Base-by-base conservation (phyloP, 2,888 invertebrate species). In the Pilophorus perplexus region DNA sequence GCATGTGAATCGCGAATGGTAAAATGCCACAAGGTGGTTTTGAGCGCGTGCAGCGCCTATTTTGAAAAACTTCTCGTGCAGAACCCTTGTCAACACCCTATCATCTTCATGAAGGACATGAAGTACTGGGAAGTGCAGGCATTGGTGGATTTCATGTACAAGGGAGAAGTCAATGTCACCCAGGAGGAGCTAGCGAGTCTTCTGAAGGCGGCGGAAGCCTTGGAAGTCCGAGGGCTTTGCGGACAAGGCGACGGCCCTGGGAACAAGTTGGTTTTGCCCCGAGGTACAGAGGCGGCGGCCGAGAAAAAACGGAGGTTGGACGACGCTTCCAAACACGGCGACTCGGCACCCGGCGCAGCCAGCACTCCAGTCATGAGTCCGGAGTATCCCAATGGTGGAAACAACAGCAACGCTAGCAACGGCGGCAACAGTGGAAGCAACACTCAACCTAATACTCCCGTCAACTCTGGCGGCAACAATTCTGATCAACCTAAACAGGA, bases 101-200 rank as follows among this genome's bases (percentile, higher is more conserved):
- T 91, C 28, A 85, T 92, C 67, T 82, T 90, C 68, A 89, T 91
- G 82, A 85, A 88, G 73, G 91, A 91, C 74, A 88, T 91, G 81
- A 86, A 80, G 69, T 85, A 90, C 75, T 88, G 88, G 79, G 90
- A 91, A 74, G 87, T 92, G 78, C 89, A 91, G 74, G 90, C 90
- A 0, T 78, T 92, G 46, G 90, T 92, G 33, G 90, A 90, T 78
- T 92, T 91, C 75, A 92, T 92, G 91, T 92, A 92, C 77, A 89
- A 89, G 75, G 92, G 91, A 0, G 91, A 92, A 76, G 91, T 91
- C 28, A 90, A 90, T 75, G 90, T 91, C 0, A 88, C 89, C 2
- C 90, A 91, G 73, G 89, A 90, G 65, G 89, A 90, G 68, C 78
- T 92, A 57, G 87, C 89, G 28, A 87, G 88, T 71, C 77, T 92